phyloP scores from a whole-genome alignment of 2,888 invertebrate genomes.

The Romanomermis culicivorax region DNA sequence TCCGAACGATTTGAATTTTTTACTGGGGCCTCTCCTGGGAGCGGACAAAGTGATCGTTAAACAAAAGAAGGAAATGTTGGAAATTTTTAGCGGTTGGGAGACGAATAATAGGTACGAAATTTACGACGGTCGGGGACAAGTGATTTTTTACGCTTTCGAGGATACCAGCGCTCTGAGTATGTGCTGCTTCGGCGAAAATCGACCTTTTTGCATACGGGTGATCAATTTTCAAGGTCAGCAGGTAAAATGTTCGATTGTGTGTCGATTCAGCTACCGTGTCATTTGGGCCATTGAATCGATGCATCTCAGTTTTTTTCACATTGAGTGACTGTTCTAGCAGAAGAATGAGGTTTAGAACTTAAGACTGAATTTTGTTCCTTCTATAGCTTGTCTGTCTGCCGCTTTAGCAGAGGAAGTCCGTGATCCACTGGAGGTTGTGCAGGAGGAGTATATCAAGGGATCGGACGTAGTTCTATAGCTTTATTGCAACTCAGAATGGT shows the following conservation, averaged over 20 bases:
- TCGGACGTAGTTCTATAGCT: too few species aligned
- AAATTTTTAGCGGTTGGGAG: conserved; percentile 17
- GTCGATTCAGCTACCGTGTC: too few species aligned
- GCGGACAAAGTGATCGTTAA: conserved; percentile 4
- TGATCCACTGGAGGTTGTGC: too few species aligned
- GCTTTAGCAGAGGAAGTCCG: too few species aligned
- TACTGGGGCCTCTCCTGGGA: not conserved
- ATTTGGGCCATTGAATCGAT: too few species aligned
- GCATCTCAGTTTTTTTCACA: too few species aligned
- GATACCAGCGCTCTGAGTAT: not conserved
- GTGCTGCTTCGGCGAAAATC: conserved; percentile 3
- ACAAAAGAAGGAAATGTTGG: conserved; percentile 10
- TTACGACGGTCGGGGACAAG: conserved; percentile 16
- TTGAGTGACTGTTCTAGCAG: too few species aligned
- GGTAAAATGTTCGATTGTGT: not conserved
- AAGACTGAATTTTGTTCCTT: too few species aligned
- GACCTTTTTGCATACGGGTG: conserved; percentile 2
- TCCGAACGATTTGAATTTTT: not conserved
- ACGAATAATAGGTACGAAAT: conserved; percentile 17
- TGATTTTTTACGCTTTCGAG: conserved; percentile 15
- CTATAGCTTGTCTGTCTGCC: too few species aligned
- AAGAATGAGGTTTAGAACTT: too few species aligned
- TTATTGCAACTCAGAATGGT: too few species aligned
- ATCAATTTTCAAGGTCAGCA: not conserved
- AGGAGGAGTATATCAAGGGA: too few species aligned